Percentiles rank a stretch among this genome's conserved stretches.
Conservation (phyloP, 2,797 vertebrate genomes). For the Muscicapa striata region DNA sequence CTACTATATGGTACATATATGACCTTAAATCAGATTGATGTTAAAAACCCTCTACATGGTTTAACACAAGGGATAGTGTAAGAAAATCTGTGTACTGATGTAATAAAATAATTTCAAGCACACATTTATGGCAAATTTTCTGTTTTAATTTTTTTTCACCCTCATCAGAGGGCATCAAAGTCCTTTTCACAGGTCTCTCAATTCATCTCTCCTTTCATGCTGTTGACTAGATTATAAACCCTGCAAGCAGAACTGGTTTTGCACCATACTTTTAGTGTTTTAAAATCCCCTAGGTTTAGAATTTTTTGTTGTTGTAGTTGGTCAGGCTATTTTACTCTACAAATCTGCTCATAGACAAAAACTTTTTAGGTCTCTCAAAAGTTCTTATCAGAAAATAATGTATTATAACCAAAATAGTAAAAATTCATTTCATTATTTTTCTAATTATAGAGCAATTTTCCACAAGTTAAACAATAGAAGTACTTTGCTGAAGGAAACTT, state of each 20-base stretch:
- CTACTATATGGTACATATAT: neutral
- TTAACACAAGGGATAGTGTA: neutral
- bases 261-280: neutral
- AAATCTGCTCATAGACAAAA: neutral
- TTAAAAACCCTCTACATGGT: neutral
- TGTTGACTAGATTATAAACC: neutral
- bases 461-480: conserved; percentile 20
- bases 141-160: neutral
- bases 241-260: neutral
- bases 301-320: neutral
- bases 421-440: neutral
- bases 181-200: neutral
- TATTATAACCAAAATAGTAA: neutral
- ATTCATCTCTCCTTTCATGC: neutral
- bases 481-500: conserved; percentile 28
- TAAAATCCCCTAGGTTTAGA: neutral
- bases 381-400: neutral
- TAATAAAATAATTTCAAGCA: neutral
- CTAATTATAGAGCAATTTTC: conserved; percentile 35
- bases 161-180: neutral
- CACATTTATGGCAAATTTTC: neutral
- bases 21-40: neutral
- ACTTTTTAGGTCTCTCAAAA: neutral
- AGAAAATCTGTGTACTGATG: neutral
- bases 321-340: neutral